Base-by-base conservation (phyloP, 1,140 invertebrate genomes). In the Dendroctonus ponderosae region DNA sequence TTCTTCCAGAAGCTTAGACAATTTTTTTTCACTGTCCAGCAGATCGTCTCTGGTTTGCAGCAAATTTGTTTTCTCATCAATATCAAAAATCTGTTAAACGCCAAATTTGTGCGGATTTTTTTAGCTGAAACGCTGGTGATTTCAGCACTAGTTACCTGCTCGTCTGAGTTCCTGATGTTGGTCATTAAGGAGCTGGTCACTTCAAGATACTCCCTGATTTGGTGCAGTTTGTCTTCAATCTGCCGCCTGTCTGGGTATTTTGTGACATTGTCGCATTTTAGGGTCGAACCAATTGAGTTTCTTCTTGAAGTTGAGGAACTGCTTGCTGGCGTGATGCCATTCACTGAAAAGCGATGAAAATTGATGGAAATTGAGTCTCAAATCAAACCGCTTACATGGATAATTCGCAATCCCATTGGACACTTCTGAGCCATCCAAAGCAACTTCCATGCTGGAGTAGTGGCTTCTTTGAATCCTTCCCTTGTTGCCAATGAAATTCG, bases 151-250 rank as follows among this genome's bases (percentile, higher is more conserved):
- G 5, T 40, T 68, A 80, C 79, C 72, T 79, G 76, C 59, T 80
- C 76, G 56, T 77, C 78, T 37, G 75, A 75, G 60, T 75, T 77
- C 60, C 78, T 78, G 62, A 80, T 75, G 59, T 72, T 78, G 7
- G 76, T 74, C 76, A 79, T 79, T 14, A 80, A 61, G 38, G 75
- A 77, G 12, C 77, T 77, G 7, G 79, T 80, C 9, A 79, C 75
- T 66, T 76, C 74, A 26, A 80, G 70, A 69, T 79, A 80, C 62
- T 80, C 79, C 41, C 76, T 71, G 49, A 80, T 80, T 69, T 80
- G 79, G 44, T 72, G 70, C 15, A 80, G 63, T 70, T 78, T 79
- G 43, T 73, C 74, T 66, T 79, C 76, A 57, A 80, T 77, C 70
- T 79, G 76, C 53, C 75, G 78, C 52, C 78, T 75, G 66, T 80